These are phyloP conservation scores for Anadara kagoshimensis DNA, from an alignment of 1,140 invertebrate genomes.

Conservation along the genomic window DNA sequence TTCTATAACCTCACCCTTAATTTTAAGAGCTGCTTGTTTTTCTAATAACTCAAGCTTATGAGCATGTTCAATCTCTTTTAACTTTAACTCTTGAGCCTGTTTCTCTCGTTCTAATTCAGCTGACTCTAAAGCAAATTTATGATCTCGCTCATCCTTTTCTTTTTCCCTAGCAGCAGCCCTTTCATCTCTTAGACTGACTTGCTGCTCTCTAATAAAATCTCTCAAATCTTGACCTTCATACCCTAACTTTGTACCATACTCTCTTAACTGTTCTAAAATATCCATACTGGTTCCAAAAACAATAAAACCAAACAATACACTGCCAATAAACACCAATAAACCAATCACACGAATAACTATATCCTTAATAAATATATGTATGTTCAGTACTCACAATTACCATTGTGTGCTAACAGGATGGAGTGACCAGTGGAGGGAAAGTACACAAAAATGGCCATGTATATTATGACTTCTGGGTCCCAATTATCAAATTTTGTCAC, in stretches of 20 bases:
- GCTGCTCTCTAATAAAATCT: constrained; percentile 2
- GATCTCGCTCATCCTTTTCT: background rate
- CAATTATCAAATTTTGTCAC: too few relatives aligned
- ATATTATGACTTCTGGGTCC: too few relatives aligned
- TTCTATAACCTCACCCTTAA: background rate
- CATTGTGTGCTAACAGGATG: too few relatives aligned
- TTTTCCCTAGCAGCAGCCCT: background rate
- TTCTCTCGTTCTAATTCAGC: background rate
- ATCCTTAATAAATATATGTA: too few relatives aligned
- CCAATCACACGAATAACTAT: too few relatives aligned
- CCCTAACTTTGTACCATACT: background rate
- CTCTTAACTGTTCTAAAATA: background rate
- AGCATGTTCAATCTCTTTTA: background rate
- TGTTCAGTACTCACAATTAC: too few relatives aligned
- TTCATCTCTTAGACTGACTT: background rate
- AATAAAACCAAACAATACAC: too few relatives aligned
- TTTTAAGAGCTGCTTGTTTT: background rate
- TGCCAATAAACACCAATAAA: too few relatives aligned
- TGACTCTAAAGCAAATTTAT: background rate
- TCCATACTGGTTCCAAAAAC: too few relatives aligned
- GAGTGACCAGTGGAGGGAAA: too few relatives aligned
- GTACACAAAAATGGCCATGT: too few relatives aligned
- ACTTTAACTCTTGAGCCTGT: background rate
- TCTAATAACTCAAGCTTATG: background rate
- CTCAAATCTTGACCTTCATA: background rate